Percentiles rank a stretch among this genome's conserved stretches.
phyloP scores from a whole-genome alignment of 2,888 invertebrate species.

The Lobophora halterata region DNA sequence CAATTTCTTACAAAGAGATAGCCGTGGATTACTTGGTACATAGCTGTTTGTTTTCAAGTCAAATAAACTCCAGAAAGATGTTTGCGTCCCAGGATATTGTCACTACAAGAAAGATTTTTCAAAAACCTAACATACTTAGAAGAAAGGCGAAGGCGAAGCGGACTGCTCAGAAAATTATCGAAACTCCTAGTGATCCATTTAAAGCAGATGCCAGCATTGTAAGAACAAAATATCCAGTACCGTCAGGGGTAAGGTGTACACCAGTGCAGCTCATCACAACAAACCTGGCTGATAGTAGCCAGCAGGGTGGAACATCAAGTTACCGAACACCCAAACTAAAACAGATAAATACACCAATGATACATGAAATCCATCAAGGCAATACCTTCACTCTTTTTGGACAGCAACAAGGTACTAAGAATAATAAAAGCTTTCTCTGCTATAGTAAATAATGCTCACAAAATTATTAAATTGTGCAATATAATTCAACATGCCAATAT shows the following conservation, averaged over 20 bases:
- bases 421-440: too few relatives aligned
- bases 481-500: too few relatives aligned
- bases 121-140: constrained; percentile 71
- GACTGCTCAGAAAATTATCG: constrained; percentile 17
- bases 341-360: neutral
- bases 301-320: neutral
- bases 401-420: too few relatives aligned
- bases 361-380: constrained; percentile 5
- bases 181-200: constrained; percentile 31
- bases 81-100: constrained; percentile 58
- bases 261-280: neutral
- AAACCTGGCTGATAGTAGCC: neutral
- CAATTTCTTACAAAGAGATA: too few relatives aligned
- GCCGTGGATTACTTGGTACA: too few relatives aligned
- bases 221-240: constrained; percentile 1
- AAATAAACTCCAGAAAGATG: constrained; percentile 45
- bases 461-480: too few relatives aligned
- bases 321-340: neutral
- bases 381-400: constrained; percentile 7
- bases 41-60: too few relatives aligned
- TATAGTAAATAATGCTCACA: too few relatives aligned
- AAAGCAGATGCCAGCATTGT: neutral
- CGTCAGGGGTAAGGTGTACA: neutral
- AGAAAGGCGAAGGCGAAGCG: constrained; percentile 47
- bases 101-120: constrained; percentile 54